Evolutionary conservation across 2,888 invertebrate species (phyloP), one percentile per base, ranked within the genome.

Genomic region (Alentia gelatinosa): DNA sequence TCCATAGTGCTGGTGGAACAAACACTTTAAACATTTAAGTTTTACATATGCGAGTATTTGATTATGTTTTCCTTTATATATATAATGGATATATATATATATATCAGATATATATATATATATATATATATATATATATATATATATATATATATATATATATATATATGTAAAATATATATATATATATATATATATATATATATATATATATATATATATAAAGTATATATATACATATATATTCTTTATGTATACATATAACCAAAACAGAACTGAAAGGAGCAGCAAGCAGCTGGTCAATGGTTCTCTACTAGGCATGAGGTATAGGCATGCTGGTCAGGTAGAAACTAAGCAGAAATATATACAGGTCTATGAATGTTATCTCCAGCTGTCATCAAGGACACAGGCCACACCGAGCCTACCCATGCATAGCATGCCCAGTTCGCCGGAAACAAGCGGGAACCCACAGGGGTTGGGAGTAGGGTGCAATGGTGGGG

Each of bases 131-230:
- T 47, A 19, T 19, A 47, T 19, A 47, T 47, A 47, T 47, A 47
- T 47, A 47, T 47, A 47, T 19, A 47, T 47, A 47, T 47, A 47
- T 47, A 47, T 47, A 47, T 47, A 12, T 47, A 47, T 47, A 47
- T n/a, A n/a, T n/a, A n/a, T n/a, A n/a, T n/a, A n/a, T n/a, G n/a
- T n/a, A n/a, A n/a, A n/a, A 68, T 26, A 68, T 26, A 68, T 26
- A 68, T 68, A 68, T 68, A 68, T 68, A 68, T 68, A 68, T 68
- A 68, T 68, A 68, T 68, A 68, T 68, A 68, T 68, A 68, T 68
- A 68, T 68, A 68, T 68, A 68, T 68, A 68, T 68, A 68, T 68
- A 68, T 68, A 68, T 68, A 68, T 68, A 68, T 15, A 68, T 68
- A 68, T 68, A n/a, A 5, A n/a, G 9, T 7, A 68, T 15, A 68